A percentile compares a stretch with the other conserved stretches of the same genome.
Conservation (phyloP, 2,888 invertebrate species). For the Anticlea derivata region DNA sequence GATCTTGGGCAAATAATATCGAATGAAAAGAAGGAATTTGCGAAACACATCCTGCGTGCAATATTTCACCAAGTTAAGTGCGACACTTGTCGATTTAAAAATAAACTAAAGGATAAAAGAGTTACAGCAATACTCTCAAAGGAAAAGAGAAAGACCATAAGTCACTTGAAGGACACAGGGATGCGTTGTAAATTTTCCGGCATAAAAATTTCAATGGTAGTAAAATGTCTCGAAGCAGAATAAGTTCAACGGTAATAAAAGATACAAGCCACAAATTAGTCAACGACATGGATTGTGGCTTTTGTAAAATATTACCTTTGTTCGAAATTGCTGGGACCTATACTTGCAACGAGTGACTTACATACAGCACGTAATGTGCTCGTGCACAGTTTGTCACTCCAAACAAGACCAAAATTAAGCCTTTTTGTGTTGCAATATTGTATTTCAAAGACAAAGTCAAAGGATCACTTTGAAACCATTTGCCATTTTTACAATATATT, state of each 20-base stretch:
- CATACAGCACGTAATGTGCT: no score
- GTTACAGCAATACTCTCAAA: slow-evolving; percentile 50
- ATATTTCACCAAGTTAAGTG: slow-evolving; percentile 53
- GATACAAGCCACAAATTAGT: slow-evolving; percentile 52
- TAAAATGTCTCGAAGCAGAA: slow-evolving; percentile 40
- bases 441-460: no score
- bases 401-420: no score
- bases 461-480: no score
- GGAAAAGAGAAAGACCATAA: slow-evolving; percentile 51
- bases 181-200: slow-evolving; percentile 58
- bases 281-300: slow-evolving; percentile 31
- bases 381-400: no score
- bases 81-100: slow-evolving; percentile 43
- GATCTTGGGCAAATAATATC: no score
- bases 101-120: slow-evolving; percentile 53
- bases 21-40: neutral
- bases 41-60: slow-evolving; percentile 34
- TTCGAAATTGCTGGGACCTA: slow-evolving; percentile 17
- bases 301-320: slow-evolving; percentile 35
- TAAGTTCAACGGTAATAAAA: slow-evolving; percentile 48
- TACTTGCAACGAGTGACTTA: neutral
- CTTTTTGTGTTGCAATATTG: no score
- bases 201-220: slow-evolving; percentile 44
- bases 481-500: no score
- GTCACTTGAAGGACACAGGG: slow-evolving; percentile 51